These are phyloP conservation scores for Cantharis rufa DNA, from an alignment of 2,888 invertebrate genomes.

Conservation along the genomic window DNA sequence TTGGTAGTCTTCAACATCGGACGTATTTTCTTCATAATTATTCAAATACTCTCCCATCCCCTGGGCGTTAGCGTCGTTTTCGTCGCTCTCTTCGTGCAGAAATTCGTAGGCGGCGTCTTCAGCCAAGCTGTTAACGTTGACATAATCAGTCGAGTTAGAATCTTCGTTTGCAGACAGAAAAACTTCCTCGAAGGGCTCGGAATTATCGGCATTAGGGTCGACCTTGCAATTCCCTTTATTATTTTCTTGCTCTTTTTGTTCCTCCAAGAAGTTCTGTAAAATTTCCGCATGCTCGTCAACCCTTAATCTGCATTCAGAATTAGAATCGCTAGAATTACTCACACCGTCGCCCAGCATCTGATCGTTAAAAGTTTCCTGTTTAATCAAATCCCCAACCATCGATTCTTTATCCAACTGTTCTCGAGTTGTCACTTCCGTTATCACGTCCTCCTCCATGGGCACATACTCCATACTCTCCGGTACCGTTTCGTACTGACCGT, in stretches of 20 bases:
- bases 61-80: background rate
- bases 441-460: constrained; percentile 36
- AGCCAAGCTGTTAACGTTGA: background rate
- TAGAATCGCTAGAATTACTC: background rate
- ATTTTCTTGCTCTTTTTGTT: background rate
- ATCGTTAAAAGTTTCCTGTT: background rate
- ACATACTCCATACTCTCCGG: constrained; percentile 51
- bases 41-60: constrained; percentile 11
- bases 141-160: background rate
- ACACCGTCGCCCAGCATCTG: background rate
- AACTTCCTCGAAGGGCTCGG: background rate
- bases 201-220: background rate
- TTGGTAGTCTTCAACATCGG: constrained; percentile 44
- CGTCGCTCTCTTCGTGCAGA: background rate
- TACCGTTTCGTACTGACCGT: constrained; percentile 52
- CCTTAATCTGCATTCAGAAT: background rate
- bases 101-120: background rate
- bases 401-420: background rate
- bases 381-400: background rate
- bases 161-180: background rate
- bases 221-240: background rate
- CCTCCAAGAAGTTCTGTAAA: background rate
- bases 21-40: constrained; percentile 27
- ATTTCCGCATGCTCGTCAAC: background rate
- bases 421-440: background rate